Evolutionary conservation across 2,113 vertebrate genomes (phyloP).

Genomic region (Cynocephalus volans): DNA sequence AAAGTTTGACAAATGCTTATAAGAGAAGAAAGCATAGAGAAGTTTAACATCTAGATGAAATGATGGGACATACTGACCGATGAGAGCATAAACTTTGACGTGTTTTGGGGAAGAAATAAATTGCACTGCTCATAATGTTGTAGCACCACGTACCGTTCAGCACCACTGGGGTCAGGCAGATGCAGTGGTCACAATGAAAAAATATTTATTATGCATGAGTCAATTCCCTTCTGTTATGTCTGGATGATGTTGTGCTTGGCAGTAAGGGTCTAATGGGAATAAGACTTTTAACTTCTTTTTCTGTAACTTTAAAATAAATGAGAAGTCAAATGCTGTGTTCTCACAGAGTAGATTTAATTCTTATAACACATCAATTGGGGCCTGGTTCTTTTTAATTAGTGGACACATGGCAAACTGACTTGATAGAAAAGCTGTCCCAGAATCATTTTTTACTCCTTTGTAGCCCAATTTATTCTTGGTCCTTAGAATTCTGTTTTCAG

Average conservation of each 20-base stretch:
- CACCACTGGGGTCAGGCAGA: slow-evolving; percentile 13
- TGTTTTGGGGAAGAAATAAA: slow-evolving; percentile 51
- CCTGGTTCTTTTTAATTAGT: slow-evolving; percentile 31
- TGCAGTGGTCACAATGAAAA: slow-evolving; percentile 51
- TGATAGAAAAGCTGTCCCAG: background rate
- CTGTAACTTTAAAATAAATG: slow-evolving; percentile 60
- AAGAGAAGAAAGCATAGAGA: background rate
- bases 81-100: background rate
- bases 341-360: slow-evolving; percentile 21
- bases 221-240: slow-evolving; percentile 23
- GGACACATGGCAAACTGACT: background rate
- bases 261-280: slow-evolving; percentile 25
- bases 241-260: slow-evolving; percentile 49
- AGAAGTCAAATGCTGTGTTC: background rate
- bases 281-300: slow-evolving; percentile 46
- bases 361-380: background rate
- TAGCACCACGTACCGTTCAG: background rate
- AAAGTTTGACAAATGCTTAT: slow-evolving; percentile 4
- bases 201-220: slow-evolving; percentile 59
- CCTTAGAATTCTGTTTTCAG: background rate
- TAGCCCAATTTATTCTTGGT: background rate
- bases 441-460: background rate
- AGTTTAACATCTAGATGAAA: background rate
- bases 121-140: background rate
- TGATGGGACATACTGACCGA: background rate